A percentile compares a stretch with the other conserved stretches of the same genome.
phyloP scores from a whole-genome alignment of 2,888 invertebrate species.

The Creontiades dilutus region DNA sequence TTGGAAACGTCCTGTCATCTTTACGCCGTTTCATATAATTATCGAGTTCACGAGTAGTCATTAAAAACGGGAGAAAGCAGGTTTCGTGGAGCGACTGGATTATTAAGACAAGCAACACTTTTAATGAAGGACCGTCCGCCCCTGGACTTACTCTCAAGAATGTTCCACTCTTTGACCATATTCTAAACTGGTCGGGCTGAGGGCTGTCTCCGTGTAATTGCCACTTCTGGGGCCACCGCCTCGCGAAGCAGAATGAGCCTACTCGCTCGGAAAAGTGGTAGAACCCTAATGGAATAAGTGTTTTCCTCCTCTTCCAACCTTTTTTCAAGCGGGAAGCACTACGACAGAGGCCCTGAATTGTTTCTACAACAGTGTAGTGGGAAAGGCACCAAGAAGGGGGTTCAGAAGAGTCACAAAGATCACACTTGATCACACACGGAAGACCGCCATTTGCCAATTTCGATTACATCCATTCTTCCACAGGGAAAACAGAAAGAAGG shows the following conservation, averaged over 20 bases:
- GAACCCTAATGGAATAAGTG: constrained; percentile 16
- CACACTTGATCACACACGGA: no score
- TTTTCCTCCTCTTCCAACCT: constrained; percentile 7
- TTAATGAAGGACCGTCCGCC: constrained; percentile 10
- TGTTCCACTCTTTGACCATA: constrained; percentile 37
- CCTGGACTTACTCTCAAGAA: constrained; percentile 37
- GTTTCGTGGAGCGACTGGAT: not conserved
- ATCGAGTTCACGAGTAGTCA: not conserved
- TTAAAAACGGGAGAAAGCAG: constrained; percentile 13
- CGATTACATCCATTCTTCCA: no score
- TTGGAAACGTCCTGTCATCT: constrained; percentile 2
- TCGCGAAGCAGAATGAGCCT: constrained; percentile 48
- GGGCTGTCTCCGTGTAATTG: constrained; percentile 43
- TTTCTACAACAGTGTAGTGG: not conserved
- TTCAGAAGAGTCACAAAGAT: no score
- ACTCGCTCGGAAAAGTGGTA: constrained; percentile 53
- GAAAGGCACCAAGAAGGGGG: not conserved
- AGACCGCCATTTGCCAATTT: no score
- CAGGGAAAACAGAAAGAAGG: no score
- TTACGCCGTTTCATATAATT: not conserved
- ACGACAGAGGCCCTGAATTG: not conserved
- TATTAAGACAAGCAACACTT: constrained; percentile 47
- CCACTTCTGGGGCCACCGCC: constrained; percentile 39
- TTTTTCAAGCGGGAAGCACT: not conserved
- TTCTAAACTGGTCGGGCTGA: constrained; percentile 12